Evolutionary conservation across 2,888 invertebrate genomes (phyloP), one percentile per base, ranked within the genome.

Genomic region (Neuroscelio doddi): DNA sequence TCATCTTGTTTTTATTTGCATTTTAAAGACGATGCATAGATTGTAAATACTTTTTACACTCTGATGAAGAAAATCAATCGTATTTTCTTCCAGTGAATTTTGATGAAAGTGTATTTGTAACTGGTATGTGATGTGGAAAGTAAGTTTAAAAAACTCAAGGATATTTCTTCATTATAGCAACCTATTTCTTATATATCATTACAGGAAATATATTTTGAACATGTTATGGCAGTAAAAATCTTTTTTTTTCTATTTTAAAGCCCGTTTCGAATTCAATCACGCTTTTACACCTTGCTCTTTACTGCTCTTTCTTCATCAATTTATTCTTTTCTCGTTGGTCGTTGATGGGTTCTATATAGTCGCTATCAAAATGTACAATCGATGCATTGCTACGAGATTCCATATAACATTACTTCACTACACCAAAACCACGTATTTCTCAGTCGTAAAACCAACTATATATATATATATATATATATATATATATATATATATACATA

Each of bases 181-280:
- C n/a, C n/a, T n/a, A n/a, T n/a, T n/a, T n/a, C n/a, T n/a, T n/a
- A n/a, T n/a, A n/a, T n/a, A n/a, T 41, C 1, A 26, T 14, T 41
- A 24, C 10, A 26, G 10, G 4, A 41, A 16, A 24, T 41, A n/a
- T 7, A n/a, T 24, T 41, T 3, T 7, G 14, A 4, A 14, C n/a
- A 38, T 38, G 16, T 38, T 38, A 38, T 16, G 14, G 17, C n/a
- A n/a, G n/a, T n/a, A n/a, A n/a, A n/a, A n/a, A n/a, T n/a, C n/a
- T n/a, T 16, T 1, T 9, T 5, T 4, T 34, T 10, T 7, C 12
- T 42, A 42, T 44, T 52, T 42, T 46, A 36, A 8, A 59, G 50
- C 32, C 46, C 45, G 38, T 46, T 52, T 51, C 46, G 27, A 45
- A 52, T 59, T 52, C 52, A 59, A 59, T 59, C 59, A 59, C 52